These are phyloP conservation scores for Drosophila asahinai DNA, from an alignment of 1,140 invertebrate genomes.

Conservation along the genomic window DNA sequence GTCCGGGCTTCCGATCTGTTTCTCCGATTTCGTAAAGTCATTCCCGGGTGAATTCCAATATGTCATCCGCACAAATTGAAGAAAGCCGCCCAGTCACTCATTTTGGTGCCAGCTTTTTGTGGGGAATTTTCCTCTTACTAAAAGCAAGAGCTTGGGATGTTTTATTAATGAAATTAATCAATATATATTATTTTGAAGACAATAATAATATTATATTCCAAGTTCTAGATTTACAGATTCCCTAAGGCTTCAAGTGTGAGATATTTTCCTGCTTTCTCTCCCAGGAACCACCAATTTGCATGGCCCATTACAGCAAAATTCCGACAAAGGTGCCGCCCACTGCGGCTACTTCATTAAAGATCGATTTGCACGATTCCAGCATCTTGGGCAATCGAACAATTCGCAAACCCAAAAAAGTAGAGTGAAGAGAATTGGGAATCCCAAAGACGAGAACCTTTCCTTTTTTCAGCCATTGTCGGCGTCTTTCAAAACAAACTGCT, in stretches of 20 bases:
- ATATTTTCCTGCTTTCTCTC: not conserved
- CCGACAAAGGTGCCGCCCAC: slow-evolving; percentile 19
- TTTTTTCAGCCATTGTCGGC: slow-evolving; percentile 30
- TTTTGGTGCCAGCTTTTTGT: slow-evolving; percentile 3
- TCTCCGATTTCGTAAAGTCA: slow-evolving; percentile 10
- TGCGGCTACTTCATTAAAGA: slow-evolving; percentile 45
- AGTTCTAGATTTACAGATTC: too few species aligned
- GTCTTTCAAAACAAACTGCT: slow-evolving; percentile 51
- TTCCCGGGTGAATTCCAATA: slow-evolving; percentile 35
- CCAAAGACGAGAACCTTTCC: slow-evolving; percentile 4
- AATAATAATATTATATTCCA: not conserved
- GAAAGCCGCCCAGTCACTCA: slow-evolving; percentile 33
- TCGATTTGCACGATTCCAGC: slow-evolving; percentile 9
- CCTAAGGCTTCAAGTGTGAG: too few species aligned
- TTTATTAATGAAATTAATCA: not conserved
- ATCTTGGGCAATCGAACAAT: slow-evolving; percentile 25
- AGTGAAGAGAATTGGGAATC: slow-evolving; percentile 19
- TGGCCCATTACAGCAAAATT: not conserved
- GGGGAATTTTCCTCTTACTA: not conserved
- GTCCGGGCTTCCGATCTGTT: slow-evolving; percentile 36
- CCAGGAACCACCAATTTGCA: slow-evolving; percentile 13
- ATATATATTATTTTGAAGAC: not conserved
- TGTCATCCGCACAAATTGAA: slow-evolving; percentile 70
- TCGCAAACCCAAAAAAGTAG: slow-evolving; percentile 5
- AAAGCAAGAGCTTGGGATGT: not conserved